Percentiles rank a stretch among this genome's conserved stretches.
Conservation (phyloP, 2,797 vertebrate species). For the Leptoclinus maculatus region DNA sequence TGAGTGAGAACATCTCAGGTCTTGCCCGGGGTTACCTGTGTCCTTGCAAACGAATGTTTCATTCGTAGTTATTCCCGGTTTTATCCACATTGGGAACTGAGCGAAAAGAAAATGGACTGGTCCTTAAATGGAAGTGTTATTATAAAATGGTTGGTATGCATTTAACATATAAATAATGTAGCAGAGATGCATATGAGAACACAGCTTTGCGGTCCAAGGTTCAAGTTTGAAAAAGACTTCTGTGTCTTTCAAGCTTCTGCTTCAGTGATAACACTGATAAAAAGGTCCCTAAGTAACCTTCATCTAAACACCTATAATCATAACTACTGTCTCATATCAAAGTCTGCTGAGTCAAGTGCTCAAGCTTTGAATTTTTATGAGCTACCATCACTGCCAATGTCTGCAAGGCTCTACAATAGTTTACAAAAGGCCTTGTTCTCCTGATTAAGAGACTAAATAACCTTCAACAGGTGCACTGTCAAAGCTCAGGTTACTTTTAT, state of each 20-base stretch:
- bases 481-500: slow-evolving; percentile 11
- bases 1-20: background rate
- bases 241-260: slow-evolving; percentile 4
- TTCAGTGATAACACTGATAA: slow-evolving; percentile 29
- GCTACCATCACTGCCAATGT: slow-evolving; percentile 31
- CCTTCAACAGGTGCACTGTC: slow-evolving; percentile 5
- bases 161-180: background rate
- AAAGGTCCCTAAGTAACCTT: slow-evolving; percentile 10
- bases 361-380: slow-evolving; percentile 39
- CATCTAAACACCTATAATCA: slow-evolving; percentile 27
- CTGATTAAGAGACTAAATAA: slow-evolving; percentile 14
- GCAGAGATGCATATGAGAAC: background rate
- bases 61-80: background rate
- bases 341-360: slow-evolving; percentile 26
- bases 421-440: slow-evolving; percentile 48
- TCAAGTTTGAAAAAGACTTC: background rate
- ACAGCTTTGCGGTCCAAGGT: background rate
- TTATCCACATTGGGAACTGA: background rate
- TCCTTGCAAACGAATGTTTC: background rate
- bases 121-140: background rate
- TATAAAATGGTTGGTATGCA: background rate
- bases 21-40: background rate
- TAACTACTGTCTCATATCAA: slow-evolving; percentile 34
- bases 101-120: background rate
- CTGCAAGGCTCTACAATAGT: slow-evolving; percentile 9